Evolutionary conservation across 1,140 invertebrate genomes (phyloP).

Genomic region (Danaus melanippus): DNA sequence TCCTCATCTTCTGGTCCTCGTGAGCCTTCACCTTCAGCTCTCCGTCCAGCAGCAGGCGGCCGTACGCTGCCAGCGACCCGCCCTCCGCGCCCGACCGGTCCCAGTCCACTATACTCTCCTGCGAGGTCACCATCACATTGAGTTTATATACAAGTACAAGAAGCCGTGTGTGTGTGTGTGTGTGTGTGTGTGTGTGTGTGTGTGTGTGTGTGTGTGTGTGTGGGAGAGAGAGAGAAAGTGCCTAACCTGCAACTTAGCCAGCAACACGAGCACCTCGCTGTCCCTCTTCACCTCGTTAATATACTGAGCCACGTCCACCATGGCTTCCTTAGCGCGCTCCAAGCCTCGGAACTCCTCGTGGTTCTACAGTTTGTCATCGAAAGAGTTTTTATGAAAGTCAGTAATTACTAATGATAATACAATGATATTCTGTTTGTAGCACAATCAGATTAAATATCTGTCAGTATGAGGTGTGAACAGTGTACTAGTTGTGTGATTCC

Average conservation of each 20-base stretch:
- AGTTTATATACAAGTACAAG: too few relatives aligned
- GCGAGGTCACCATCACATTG: slow-evolving; percentile 15
- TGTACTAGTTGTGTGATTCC: slow-evolving; percentile 11
- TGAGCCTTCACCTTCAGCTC: slow-evolving; percentile 94
- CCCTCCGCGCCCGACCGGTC: slow-evolving; percentile 85
- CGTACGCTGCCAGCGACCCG: slow-evolving; percentile 88
- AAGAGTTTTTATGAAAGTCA: neutral
- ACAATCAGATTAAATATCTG: too few relatives aligned
- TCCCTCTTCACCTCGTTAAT: slow-evolving; percentile 99
- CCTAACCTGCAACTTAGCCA: slow-evolving; percentile 88
- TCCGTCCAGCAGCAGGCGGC: slow-evolving; percentile 91
- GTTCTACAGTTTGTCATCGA: slow-evolving; percentile 54
- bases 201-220: too few relatives aligned
- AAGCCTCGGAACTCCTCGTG: slow-evolving; percentile 88
- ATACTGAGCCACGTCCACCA: slow-evolving; percentile 97
- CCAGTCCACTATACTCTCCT: slow-evolving; percentile 87
- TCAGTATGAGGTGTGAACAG: too few relatives aligned
- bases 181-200: too few relatives aligned
- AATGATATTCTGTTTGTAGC: too few relatives aligned
- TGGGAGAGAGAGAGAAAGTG: too few relatives aligned
- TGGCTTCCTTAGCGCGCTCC: slow-evolving; percentile 92
- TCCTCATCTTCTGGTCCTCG: slow-evolving; percentile 87
- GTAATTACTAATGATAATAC: too few relatives aligned
- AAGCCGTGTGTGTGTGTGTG: too few relatives aligned
- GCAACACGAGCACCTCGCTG: slow-evolving; percentile 92